These are phyloP conservation scores for Copidosoma floridanum DNA, from an alignment of 1,140 invertebrate genomes.

Conservation along the genomic window DNA sequence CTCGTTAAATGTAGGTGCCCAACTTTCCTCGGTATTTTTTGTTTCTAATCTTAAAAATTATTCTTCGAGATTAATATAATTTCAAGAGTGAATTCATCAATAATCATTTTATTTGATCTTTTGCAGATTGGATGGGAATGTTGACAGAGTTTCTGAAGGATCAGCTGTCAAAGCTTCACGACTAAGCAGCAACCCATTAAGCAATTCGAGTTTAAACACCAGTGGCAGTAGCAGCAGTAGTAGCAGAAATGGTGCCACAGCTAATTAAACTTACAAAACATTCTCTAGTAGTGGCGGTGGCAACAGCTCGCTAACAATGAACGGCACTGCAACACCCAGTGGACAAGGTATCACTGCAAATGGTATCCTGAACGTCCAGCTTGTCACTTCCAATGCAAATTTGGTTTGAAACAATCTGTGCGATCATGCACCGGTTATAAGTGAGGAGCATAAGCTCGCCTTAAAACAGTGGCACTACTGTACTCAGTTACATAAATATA, in stretches of 20 bases:
- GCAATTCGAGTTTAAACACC: conserved; percentile 60
- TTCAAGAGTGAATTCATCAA: not conserved
- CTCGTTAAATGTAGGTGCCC: too few species aligned
- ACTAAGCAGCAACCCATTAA: conserved; percentile 58
- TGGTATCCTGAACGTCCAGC: conserved; percentile 38
- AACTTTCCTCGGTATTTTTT: too few species aligned
- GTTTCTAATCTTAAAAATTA: not conserved
- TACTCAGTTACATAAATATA: conserved; percentile 76
- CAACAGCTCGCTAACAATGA: conserved; percentile 31
- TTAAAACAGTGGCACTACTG: conserved; percentile 92
- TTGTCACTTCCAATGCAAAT: conserved; percentile 52
- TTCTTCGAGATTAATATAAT: too few species aligned
- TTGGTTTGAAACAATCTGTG: conserved; percentile 38
- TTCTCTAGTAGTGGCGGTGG: conserved; percentile 20
- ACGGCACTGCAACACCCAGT: conserved; percentile 36
- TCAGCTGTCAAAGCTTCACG: conserved; percentile 82
- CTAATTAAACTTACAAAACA: conserved; percentile 20
- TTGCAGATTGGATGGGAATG: conserved; percentile 89
- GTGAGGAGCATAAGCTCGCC: conserved; percentile 72
- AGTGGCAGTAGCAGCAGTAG: too few species aligned
- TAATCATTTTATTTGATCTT: conserved; percentile 45
- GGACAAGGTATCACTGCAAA: conserved; percentile 35
- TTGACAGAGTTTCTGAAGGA: conserved; percentile 90
- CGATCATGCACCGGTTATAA: conserved; percentile 45
- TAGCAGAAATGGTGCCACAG: conserved; percentile 27